phyloP scores from a whole-genome alignment of 2,113 vertebrate genomes.

The Centropristis striata region DNA sequence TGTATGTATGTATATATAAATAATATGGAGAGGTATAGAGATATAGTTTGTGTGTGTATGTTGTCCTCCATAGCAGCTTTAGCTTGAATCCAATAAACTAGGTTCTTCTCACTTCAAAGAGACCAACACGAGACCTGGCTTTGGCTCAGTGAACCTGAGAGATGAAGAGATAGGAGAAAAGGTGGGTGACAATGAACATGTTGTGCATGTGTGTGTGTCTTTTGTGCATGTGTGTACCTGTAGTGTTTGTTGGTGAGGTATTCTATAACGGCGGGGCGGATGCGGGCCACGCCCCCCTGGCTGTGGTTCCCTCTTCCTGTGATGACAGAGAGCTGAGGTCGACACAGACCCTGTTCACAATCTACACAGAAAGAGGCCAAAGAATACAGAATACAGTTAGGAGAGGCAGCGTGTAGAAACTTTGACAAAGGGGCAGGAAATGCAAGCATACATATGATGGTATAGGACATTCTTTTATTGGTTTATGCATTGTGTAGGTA shows the following conservation, averaged over 20 bases:
- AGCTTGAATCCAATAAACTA: conserved; percentile 34
- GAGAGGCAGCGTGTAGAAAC: not conserved
- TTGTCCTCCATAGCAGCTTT: conserved; percentile 46
- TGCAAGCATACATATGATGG: not conserved
- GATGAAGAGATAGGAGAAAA: conserved; percentile 61
- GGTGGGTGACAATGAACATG: conserved; percentile 32
- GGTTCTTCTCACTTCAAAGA: conserved; percentile 85
- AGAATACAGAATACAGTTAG: conserved; percentile 29
- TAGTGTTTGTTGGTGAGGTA: conserved; percentile 94
- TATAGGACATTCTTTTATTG: too few species aligned
- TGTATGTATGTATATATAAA: too few species aligned
- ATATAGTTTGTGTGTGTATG: not conserved
- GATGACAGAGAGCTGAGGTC: conserved; percentile 93
- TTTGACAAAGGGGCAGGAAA: not conserved
- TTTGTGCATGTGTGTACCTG: conserved; percentile 83
- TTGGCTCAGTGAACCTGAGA: conserved; percentile 92
- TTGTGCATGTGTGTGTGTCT: conserved; percentile 16
- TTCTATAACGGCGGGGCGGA: conserved; percentile 95
- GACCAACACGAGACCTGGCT: conserved; percentile 91
- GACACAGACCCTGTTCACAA: conserved; percentile 89
- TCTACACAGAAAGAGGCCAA: conserved; percentile 86
- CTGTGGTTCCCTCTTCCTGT: conserved; percentile 99
- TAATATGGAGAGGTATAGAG: not conserved
- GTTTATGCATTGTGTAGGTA: too few species aligned
- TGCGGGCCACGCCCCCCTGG: conserved; percentile 95